Evolutionary conservation across 2,797 vertebrate genomes (phyloP).

Genomic region (Vultur gryphus): DNA sequence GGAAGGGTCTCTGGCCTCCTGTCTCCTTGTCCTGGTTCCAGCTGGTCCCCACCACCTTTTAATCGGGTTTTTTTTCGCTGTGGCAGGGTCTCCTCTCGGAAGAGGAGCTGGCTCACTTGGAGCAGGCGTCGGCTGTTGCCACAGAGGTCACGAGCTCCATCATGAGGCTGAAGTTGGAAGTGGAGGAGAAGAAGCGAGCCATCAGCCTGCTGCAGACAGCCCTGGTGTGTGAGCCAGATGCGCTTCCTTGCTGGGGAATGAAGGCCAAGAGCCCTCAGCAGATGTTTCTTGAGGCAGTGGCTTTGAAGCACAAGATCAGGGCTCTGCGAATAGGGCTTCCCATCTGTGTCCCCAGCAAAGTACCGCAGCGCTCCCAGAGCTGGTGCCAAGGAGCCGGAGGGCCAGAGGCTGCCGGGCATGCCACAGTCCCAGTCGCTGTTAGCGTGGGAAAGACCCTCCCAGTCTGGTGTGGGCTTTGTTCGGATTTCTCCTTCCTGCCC

Average conservation of each 20-base stretch:
- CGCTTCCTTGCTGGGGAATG: background rate
- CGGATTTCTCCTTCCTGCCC: background rate
- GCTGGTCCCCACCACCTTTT: background rate
- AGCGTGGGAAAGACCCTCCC: background rate
- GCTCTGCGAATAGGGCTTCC: background rate
- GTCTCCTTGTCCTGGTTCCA: background rate
- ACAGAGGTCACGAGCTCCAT: slow-evolving; percentile 80
- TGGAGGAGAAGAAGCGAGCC: slow-evolving; percentile 89
- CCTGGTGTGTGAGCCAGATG: slow-evolving; percentile 74
- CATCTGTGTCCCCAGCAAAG: background rate
- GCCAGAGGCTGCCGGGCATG: background rate
- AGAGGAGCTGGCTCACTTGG: slow-evolving; percentile 79
- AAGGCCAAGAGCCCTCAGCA: background rate
- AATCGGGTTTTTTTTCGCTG: accelerated
- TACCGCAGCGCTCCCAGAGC: accelerated
- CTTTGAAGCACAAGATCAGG: background rate
- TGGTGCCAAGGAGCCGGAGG: background rate
- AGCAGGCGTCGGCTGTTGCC: slow-evolving; percentile 81
- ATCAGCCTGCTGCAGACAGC: slow-evolving; percentile 86
- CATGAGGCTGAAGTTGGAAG: slow-evolving; percentile 87
- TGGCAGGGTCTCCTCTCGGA: slow-evolving; percentile 77
- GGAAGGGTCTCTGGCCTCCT: background rate
- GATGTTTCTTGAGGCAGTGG: background rate
- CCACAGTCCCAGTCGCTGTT: accelerated
- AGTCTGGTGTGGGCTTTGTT: background rate